phyloP scores from a whole-genome alignment of 2,888 invertebrate species.

The Leptinotarsa rubiginosa region DNA sequence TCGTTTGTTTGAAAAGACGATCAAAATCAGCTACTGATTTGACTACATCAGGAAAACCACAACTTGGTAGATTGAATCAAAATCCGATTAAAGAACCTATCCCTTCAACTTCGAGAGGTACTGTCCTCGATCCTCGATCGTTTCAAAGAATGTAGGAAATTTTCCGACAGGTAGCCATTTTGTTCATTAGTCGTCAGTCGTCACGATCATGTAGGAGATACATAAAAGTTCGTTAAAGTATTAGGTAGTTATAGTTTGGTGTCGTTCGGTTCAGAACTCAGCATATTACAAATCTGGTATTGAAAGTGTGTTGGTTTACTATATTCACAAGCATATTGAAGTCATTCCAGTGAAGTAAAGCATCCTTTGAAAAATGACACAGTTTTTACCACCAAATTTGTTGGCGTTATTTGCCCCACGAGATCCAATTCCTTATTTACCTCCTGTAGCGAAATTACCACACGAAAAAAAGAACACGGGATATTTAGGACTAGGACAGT shows the following conservation, averaged over 20 bases:
- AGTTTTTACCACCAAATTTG: slow-evolving; percentile 97
- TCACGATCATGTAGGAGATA: too few species aligned
- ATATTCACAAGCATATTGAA: too few species aligned
- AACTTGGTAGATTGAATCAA: not conserved
- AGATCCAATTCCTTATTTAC: slow-evolving; percentile 94
- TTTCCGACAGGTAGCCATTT: too few species aligned
- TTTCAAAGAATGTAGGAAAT: too few species aligned
- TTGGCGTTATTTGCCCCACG: slow-evolving; percentile 97
- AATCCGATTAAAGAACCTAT: slow-evolving; percentile 19
- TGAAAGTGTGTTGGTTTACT: too few species aligned
- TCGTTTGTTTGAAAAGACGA: slow-evolving; percentile 23
- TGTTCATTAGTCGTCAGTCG: not conserved
- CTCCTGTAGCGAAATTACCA: slow-evolving; percentile 93
- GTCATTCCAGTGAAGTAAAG: not conserved
- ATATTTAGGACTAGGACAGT: slow-evolving; percentile 88
- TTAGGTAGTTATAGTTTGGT: too few species aligned
- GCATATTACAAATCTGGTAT: too few species aligned
- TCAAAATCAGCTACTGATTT: slow-evolving; percentile 44
- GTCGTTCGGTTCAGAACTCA: too few species aligned
- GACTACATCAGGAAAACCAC: not conserved
- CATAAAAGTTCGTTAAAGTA: too few species aligned
- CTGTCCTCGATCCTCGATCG: not conserved
- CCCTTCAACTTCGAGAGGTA: slow-evolving; percentile 23
- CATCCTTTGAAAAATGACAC: slow-evolving; percentile 78
- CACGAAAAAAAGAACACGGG: slow-evolving; percentile 96